Percentiles rank a stretch among this genome's conserved stretches.
Conservation (phyloP, 2,797 vertebrate genomes). For the Malacoctenus gilli region DNA sequence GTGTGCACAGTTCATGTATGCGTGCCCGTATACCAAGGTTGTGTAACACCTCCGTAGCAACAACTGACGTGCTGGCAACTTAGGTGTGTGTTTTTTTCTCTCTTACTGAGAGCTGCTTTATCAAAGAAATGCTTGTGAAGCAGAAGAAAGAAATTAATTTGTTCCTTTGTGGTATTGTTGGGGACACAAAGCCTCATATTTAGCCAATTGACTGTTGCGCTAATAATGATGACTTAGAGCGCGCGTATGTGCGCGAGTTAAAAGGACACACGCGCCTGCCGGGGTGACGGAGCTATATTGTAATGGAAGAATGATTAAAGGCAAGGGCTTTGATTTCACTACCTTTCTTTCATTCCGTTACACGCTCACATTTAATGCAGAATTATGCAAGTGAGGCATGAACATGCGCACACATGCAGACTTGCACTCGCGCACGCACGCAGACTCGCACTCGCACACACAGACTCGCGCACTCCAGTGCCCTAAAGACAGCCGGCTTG, state of each 20-base stretch:
- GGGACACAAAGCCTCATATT: slow-evolving; percentile 13
- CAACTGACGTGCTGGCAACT: slow-evolving; percentile 41
- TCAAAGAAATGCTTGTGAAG: slow-evolving; percentile 26
- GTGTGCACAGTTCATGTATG: not conserved
- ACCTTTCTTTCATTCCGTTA: slow-evolving; percentile 32
- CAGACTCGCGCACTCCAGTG: not conserved
- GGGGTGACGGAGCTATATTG: too few species aligned
- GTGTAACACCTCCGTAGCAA: slow-evolving; percentile 30
- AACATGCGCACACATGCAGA: too few species aligned
- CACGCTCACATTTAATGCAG: slow-evolving; percentile 24
- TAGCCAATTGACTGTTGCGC: slow-evolving; percentile 10
- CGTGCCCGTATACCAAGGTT: slow-evolving; percentile 3
- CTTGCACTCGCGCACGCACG: not conserved
- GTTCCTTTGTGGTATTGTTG: slow-evolving; percentile 20
- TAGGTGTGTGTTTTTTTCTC: slow-evolving; percentile 22
- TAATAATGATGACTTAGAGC: slow-evolving; percentile 11
- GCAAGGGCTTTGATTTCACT: slow-evolving; percentile 21
- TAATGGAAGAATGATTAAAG: slow-evolving; percentile 37
- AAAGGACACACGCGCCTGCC: too few species aligned
- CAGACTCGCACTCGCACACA: not conserved
- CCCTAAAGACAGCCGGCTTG: slow-evolving; percentile 31
- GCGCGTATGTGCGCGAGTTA: not conserved
- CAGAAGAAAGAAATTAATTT: slow-evolving; percentile 35
- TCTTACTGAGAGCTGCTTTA: too few species aligned
- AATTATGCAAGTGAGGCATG: slow-evolving; percentile 2